Conservation (phyloP, 2,888 invertebrate genomes). For the Tillus elongatus region DNA sequence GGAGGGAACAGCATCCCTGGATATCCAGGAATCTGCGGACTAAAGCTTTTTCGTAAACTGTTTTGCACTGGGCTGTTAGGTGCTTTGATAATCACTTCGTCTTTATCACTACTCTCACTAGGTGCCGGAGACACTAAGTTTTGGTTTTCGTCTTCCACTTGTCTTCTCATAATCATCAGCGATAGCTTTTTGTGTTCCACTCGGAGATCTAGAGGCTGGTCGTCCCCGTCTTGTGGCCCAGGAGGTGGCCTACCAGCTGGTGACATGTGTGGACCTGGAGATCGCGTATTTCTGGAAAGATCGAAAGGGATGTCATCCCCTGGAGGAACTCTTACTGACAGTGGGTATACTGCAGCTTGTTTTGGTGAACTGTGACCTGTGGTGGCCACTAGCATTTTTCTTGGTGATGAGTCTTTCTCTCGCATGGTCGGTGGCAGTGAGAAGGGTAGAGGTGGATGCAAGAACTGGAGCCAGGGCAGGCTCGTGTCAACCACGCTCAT, state of each 20-base stretch:
- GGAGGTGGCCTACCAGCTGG: conserved; percentile 49
- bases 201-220: conserved; percentile 81
- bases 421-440: conserved; percentile 59
- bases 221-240: conserved; percentile 46
- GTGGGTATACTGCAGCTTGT: conserved; percentile 64
- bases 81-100: conserved; percentile 33
- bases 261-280: conserved; percentile 48
- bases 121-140: conserved; percentile 62
- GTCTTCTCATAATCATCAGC: conserved; percentile 41
- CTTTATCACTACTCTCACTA: conserved; percentile 37
- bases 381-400: conserved; percentile 64
- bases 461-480: conserved; percentile 45
- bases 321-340: conserved; percentile 51
- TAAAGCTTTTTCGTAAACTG: conserved; percentile 32
- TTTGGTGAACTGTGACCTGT: conserved; percentile 59
- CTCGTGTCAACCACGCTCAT: conserved; percentile 68
- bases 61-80: conserved; percentile 27
- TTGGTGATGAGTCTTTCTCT: conserved; percentile 86
- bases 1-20: conserved; percentile 50
- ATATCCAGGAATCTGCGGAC: conserved; percentile 36
- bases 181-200: conserved; percentile 76
- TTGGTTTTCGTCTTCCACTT: conserved; percentile 77
- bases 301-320: conserved; percentile 56
- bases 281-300: conserved; percentile 46
- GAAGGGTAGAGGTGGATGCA: conserved; percentile 45